Conservation (phyloP, 2,888 invertebrate species). For the Trileptium ribeirensis region DNA sequence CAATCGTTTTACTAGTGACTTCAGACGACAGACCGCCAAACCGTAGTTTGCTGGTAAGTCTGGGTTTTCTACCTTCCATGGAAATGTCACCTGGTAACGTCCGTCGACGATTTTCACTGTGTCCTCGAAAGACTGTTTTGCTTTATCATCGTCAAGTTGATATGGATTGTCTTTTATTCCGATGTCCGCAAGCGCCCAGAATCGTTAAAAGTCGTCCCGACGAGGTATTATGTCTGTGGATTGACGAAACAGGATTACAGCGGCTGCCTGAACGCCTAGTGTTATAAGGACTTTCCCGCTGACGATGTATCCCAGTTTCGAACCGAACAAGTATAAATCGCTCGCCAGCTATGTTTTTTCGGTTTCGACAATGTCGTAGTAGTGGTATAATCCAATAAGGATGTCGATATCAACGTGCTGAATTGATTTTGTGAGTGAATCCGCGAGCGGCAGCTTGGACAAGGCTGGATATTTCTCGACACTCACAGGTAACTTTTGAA, state of each 20-base stretch:
- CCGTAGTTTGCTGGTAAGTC: neutral
- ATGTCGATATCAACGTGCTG: too few relatives aligned
- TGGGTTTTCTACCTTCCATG: neutral
- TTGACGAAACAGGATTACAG: neutral
- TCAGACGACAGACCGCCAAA: too few relatives aligned
- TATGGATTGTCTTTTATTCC: conserved; percentile 12
- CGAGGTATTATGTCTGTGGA: neutral
- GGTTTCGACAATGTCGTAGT: neutral
- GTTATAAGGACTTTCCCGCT: neutral
- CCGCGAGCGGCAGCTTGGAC: neutral
- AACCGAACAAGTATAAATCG: neutral
- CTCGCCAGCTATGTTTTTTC: neutral
- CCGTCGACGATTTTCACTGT: neutral
- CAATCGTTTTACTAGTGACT: too few relatives aligned
- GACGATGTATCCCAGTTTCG: too few relatives aligned
- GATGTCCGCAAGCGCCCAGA: conserved; percentile 8
- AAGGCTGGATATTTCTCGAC: neutral
- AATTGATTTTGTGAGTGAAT: neutral
- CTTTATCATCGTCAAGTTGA: conserved; percentile 1
- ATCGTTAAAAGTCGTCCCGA: neutral
- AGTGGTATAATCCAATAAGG: neutral
- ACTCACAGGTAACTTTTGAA: neutral
- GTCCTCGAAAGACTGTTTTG: neutral
- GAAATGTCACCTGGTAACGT: neutral
- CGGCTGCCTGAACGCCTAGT: neutral